Base-by-base conservation (phyloP, 2,113 vertebrate species). In the Tauraco erythrolophus region DNA sequence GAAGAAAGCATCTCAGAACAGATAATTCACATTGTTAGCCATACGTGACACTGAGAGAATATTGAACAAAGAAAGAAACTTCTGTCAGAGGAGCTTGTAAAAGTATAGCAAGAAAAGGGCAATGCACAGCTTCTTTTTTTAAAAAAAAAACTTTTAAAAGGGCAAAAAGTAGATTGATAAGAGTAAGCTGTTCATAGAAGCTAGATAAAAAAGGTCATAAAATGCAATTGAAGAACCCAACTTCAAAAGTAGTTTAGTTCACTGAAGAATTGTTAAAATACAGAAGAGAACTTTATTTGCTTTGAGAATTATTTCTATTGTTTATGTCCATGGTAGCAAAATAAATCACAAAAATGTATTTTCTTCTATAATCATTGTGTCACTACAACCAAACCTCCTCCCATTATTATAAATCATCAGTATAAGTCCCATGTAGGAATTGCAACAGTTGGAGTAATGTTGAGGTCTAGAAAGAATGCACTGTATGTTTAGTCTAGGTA, bases 81-180 rank as follows among this genome's bases (percentile, higher is more conserved):
- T 84, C 46, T 35, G 28, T 82, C 69, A 84, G 45, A 50, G 43
- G 16, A 81, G 18, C 28, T 57, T 89, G 10, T 82, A 43, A 62
- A 97, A 95, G 5, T 93, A 33, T 35, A 80, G 56, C 46, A 84
- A 87, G 65, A 89, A 92, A 93, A 96, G 61, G 46, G 46, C 88
- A 95, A 83, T 22, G 46, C 50, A 18, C 83, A 70, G 23, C 18
- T 54, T 16, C 60, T 33, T n/a, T 28, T 43, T 24, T n/a, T 48
- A 21, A 24, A 17, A 28, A 45, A 18, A 41, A 84, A 70, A 37
- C 7, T 37, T 88, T 92, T 78, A 35, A 91, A 94, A 89, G 69
- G 70, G 70, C 50, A 86, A 83, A 70, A 89, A 82, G n/a, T 69
- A 80, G 56, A 58, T 58, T 88, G 79, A 74, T 82, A 84, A 72